Evolutionary conservation across 2,113 vertebrate genomes (phyloP), one percentile per base, ranked within the genome.

Genomic region (Tenrec ecaudatus): DNA sequence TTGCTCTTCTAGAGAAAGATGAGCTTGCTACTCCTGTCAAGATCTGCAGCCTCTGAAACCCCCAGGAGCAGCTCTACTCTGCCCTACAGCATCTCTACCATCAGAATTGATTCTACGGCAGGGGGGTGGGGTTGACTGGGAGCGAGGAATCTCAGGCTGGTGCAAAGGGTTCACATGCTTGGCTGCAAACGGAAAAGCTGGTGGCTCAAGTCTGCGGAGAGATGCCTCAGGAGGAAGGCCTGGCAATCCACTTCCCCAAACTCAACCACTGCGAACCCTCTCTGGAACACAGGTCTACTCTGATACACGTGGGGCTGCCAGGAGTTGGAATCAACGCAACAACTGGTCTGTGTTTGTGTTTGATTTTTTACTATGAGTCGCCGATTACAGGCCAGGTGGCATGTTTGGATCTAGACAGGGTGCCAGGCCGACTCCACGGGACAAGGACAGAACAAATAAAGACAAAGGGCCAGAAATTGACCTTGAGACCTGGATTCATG

Each of bases 381-480:
- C 33, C 33, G 22, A 23, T 58, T 66, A 12, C 43, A 64, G 71
- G 17, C 36, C 88, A 73, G 73, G 71, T 25, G 73, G 29, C 38
- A 9, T 6, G 36, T n/a, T 10, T 38, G 60, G 29, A 82, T 5
- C 62, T 66, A 10, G 77, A 82, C 68, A 23, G 19, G 53, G 71
- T 25, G 71, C 2, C 0, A 93, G 22, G 71, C 71, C 60, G 23
- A 77, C 40, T 81, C 80, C 82, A 76, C 64, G 68, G 33, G 47
- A 77, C 76, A 60, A 77, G 40, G 31, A 69, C 31, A 69, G 64
- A 85, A 19, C 58, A 60, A 75, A 85, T 38, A 75, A 92, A 17
- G 94, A 89, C 76, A 79, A 90, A 53, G 73, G 83, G 71, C 58
- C 15, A 33, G 20, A 92, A 69, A 66, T 82, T 15, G 14, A 68